Base-by-base conservation (phyloP, 2,888 invertebrate species). In the Miltochrista miniata region DNA sequence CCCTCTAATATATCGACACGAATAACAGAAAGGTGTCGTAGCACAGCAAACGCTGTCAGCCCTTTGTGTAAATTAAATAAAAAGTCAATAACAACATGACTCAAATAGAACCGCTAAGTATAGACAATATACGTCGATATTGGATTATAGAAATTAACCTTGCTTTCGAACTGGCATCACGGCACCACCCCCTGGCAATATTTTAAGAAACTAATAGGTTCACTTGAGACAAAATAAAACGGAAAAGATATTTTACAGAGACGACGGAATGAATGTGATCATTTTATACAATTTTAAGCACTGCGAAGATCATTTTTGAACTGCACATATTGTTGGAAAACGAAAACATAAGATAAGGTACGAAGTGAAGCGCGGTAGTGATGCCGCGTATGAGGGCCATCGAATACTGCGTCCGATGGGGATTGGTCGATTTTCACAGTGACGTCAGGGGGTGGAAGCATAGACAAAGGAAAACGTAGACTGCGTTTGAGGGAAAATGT, bases 91-190 rank as follows among this genome's bases (percentile, higher is more conserved):
- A 69, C 61, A 68, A 50, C 49, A 54, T 33, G 45, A 43, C 53
- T 54, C 41, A 52, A 55, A 61, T 53, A 66, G 42, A 44, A 53
- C 49, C 48, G 56, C 45, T 59, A 46, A 24, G 18, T 24, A 24
- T 39, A 51, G 42, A 56, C 45, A 47, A 24, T 49, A 61, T 49
- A 65, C 54, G 62, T 60, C 61, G 59, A 58, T 64, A 67, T 33
- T 48, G 56, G 67, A 67, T 61, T 61, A 65, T 50, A 36, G 64
- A 63, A 66, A 87, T 89, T 93, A 88, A 95, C 95, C 95, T 94
- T 95, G 95, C 93, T 95, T 95, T 87, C 94, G 94, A 87, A 95
- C 95, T 86, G 95, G 95, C 95, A 95, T 95, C 90, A 89, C 91
- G 90, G 84, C 83, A 85, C 89, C 90, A 90, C 90, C 90, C 90